Base-by-base conservation (phyloP, 2,888 invertebrate species). In the Eustalomyia histrio region DNA sequence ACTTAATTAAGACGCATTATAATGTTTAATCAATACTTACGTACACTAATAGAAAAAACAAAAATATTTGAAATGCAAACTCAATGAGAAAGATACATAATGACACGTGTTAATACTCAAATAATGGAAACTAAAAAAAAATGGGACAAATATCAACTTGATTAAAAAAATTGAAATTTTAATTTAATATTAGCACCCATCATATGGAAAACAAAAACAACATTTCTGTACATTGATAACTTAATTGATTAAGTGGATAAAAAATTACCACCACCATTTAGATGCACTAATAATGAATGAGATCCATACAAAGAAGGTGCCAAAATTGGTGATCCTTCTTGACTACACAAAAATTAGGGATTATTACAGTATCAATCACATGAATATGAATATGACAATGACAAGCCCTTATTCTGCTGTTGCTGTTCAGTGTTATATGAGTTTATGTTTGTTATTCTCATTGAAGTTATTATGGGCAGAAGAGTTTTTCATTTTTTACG, bases 161-260 rank as follows among this genome's bases (percentile, higher is more conserved):
- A n/a, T n/a, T n/a, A 18, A 24, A 47, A 50, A n/a, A 71, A 60
- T 8, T 29, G 52, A 57, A 75, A 75, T 60, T 50, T 50, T 57
- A 82, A 83, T 83, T 76, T 80, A 83, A 84, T 83, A 80, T 53
- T 50, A 71, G 33, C 58, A 73, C 50, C 74, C 21, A 60, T 67
- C 17, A 8, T 18, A 18, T 47, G n/a, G 3, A 33, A 58, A 33
- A 58, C 17, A 43, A 57, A 57, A 29, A 1, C 21, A 29, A 1
- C 21, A 21, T 21, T 21, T 6, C 21, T 21, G 14, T 21, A 50
- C 65, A 60, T 50, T 60, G 74, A 71, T 85, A 88, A 87, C 88
- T 89, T 88, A 87, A 88, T 88, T 88, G 89, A 86, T 89, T 87
- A 85, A 88, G 85, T 86, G 86, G 79, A 86, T 88, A 87, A 88